Conservation (phyloP, 1,140 invertebrate species). For the silkworm (Bombyx mori) region ASM3026992v2 NC_085117.1:14881501-14882000, state of each 20-base stretch:
- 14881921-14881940: constrained; percentile 22
- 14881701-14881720: constrained; percentile 24
- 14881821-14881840: constrained; percentile 3
- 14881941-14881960: constrained; percentile 40
- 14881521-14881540: constrained; percentile 7
- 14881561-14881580: constrained; percentile 43
- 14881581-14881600: constrained; percentile 45
- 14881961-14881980: constrained; percentile 54
- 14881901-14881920: neutral
- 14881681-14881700: too few relatives aligned
- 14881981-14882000: constrained; percentile 58
- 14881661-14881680: too few relatives aligned
- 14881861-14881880: neutral
- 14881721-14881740: constrained; percentile 25
- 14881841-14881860: neutral
- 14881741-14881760: constrained; percentile 43
- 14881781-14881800: constrained; percentile 45
- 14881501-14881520: too few relatives aligned
- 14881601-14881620: constrained; percentile 1
- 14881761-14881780: constrained; percentile 27
- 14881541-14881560: constrained; percentile 37
- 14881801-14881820: constrained; percentile 42
- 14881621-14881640: neutral
- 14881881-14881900: constrained; percentile 2
- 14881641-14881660: too few relatives aligned